Evolutionary conservation across 2,113 vertebrate species (phyloP), one percentile per base, ranked within the genome.

Genomic region (Puma concolor): DNA sequence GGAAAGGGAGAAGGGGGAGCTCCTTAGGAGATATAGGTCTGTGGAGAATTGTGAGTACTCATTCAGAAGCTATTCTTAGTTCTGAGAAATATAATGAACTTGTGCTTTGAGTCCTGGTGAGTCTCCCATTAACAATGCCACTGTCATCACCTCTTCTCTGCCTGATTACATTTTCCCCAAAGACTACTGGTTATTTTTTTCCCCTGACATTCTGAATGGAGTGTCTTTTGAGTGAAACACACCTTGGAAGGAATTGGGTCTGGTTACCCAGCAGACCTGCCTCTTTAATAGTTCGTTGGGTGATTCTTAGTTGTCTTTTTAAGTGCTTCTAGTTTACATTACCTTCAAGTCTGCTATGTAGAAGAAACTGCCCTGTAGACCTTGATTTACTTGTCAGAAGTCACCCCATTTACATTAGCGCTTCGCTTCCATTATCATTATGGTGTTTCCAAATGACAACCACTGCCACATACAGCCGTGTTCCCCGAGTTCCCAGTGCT

Each of bases 401-500:
- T 95, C 97, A 97, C 33, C 92, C 97, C 95, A 93, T 97, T 98
- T 97, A 96, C 15, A 14, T 98, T 95, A 98, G 97, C 98, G 93
- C 69, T 81, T 82, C 85, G 93, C 97, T 98, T 97, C 95, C 95
- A 85, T 85, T 57, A 69, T 95, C 94, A 87, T 91, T 91, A 74
- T 60, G 36, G 92, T 97, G 97, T 98, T 98, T 98, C 97, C 98
- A 98, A 94, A 96, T 98, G 98, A 98, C 77, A 95, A 94, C 74
- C 95, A 94, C 98, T 98, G 97, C 98, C 92, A 97, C 97, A 98
- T 97, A 77, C 85, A 97, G 97, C 85, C 94, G 86, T 96, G 98
- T 98, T 89, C 84, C 96, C 88, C 50, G 95, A 98, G 97, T 98
- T 99, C 98, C 98, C 96, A 98, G 98, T 96, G 97, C 96, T 98